These are phyloP conservation scores for Brachypterus glaber DNA, from an alignment of 2,888 invertebrate species.

Conservation along the genomic window DNA sequence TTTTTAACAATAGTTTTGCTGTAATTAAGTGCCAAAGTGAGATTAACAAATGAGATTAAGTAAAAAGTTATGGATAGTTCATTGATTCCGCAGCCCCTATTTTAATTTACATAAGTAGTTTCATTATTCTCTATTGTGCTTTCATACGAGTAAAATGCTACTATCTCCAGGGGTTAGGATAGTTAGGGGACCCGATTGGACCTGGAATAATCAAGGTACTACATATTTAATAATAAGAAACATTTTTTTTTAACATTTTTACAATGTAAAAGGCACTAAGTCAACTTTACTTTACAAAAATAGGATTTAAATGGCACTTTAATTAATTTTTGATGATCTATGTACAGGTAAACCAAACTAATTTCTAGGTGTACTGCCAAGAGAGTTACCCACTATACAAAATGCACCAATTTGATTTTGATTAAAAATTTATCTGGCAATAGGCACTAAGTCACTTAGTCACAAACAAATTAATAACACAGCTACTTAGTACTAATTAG, in stretches of 20 bases:
- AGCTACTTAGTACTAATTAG: too few species aligned
- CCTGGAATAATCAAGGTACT: conserved; percentile 65
- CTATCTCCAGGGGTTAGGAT: conserved; percentile 64
- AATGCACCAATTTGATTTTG: too few species aligned
- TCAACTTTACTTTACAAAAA: too few species aligned
- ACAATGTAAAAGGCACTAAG: too few species aligned
- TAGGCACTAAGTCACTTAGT: too few species aligned
- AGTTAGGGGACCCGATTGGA: conserved; percentile 74
- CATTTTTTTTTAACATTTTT: conserved; percentile 5
- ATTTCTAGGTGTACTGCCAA: too few species aligned
- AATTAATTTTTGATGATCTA: too few species aligned
- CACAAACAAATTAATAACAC: too few species aligned
- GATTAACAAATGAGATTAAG: not conserved
- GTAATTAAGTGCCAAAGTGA: not conserved
- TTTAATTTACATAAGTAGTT: conserved; percentile 4
- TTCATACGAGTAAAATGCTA: conserved; percentile 29
- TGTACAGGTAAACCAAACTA: too few species aligned
- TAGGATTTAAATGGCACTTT: too few species aligned
- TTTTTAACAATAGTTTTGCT: not conserved
- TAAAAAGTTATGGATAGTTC: not conserved
- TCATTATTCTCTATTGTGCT: not conserved
- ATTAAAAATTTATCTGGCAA: too few species aligned
- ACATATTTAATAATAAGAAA: conserved; percentile 16
- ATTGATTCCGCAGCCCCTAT: conserved; percentile 1
- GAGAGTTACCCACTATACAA: too few species aligned